These are phyloP conservation scores for Bombyx huttoni DNA, from an alignment of 2,888 invertebrate genomes.

Conservation along the genomic window DNA sequence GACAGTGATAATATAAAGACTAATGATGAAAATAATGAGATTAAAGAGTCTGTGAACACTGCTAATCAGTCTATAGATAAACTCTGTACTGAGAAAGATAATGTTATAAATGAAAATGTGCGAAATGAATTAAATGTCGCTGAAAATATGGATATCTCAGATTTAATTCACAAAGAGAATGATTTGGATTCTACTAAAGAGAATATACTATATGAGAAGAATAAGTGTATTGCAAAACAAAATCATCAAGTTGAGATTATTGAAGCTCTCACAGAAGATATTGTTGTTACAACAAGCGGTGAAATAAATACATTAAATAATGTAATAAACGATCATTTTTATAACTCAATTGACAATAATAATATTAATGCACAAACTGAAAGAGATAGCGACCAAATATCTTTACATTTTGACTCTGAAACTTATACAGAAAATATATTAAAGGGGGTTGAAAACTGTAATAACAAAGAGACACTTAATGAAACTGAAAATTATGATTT, in stretches of 20 bases:
- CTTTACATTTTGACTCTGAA: constrained; percentile 31
- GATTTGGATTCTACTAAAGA: too few relatives aligned
- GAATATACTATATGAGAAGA: too few relatives aligned
- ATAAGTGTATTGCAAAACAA: too few relatives aligned
- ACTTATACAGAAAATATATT: constrained; percentile 7
- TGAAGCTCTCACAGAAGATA: too few relatives aligned
- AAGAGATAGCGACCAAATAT: constrained; percentile 25
- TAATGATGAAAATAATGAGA: background rate
- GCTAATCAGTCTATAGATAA: background rate
- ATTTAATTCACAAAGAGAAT: background rate
- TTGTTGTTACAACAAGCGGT: background rate
- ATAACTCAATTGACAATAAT: background rate
- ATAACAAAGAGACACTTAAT: background rate
- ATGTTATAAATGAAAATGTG: background rate
- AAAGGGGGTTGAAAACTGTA: constrained; percentile 1
- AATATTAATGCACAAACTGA: constrained; percentile 10
- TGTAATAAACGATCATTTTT: too few relatives aligned
- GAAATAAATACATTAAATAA: background rate
- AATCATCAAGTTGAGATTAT: too few relatives aligned
- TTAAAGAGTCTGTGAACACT: background rate
- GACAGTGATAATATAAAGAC: constrained; percentile 2
- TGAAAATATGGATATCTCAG: background rate
- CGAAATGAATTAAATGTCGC: background rate
- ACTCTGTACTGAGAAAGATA: background rate
- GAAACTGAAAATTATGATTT: constrained; percentile 7